Evolutionary conservation across 2,888 invertebrate genomes (phyloP).

Genomic region (Arrhopalites spinosus): DNA sequence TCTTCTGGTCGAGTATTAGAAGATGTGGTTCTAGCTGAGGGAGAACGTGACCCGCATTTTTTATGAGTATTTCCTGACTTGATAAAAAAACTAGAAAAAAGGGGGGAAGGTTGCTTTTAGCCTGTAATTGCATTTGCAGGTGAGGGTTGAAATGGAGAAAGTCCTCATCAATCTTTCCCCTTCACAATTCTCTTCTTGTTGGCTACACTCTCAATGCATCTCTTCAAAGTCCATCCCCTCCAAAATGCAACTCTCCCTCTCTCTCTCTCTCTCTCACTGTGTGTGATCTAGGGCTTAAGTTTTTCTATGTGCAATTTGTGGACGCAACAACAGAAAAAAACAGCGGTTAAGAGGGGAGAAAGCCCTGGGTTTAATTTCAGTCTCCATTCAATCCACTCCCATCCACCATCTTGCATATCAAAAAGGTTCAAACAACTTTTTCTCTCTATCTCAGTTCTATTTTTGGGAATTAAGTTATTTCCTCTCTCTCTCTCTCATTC

Average conservation of each 20-base stretch:
- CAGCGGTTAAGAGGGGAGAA: too few relatives aligned
- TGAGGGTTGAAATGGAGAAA: background rate
- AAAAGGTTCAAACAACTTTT: too few relatives aligned
- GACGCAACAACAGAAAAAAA: too few relatives aligned
- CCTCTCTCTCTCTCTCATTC: too few relatives aligned
- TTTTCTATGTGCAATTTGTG: background rate
- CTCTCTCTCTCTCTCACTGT: background rate
- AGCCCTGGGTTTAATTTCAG: too few relatives aligned
- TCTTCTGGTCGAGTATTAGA: too few relatives aligned
- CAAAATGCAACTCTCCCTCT: background rate
- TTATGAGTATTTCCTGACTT: background rate
- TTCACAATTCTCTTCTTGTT: background rate
- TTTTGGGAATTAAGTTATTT: too few relatives aligned
- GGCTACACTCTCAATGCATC: background rate
- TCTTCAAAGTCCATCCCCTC: background rate
- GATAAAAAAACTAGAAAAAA: background rate
- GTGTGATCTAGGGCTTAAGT: background rate
- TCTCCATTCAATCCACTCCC: too few relatives aligned
- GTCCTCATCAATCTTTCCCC: slow-evolving; percentile 7
- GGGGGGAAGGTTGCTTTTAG: slow-evolving; percentile 4
- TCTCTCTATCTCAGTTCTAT: too few relatives aligned
- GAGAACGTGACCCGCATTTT: background rate
- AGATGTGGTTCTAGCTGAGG: background rate
- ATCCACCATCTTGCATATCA: too few relatives aligned
- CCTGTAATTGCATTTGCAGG: slow-evolving; percentile 8